These are phyloP conservation scores for Rattus norvegicus DNA, from an alignment of 2,113 vertebrate genomes.

Conservation along the genomic window GRCr8 NC_086020.1:149496501-149497000, in stretches of 20 bases:
- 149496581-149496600: slow-evolving; percentile 29
- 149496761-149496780: background rate
- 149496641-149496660: background rate
- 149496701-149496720: background rate
- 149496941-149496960: slow-evolving; percentile 23
- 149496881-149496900: slow-evolving; percentile 58
- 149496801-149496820: background rate
- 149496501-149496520: background rate
- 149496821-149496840: background rate
- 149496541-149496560: slow-evolving; percentile 1
- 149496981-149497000: slow-evolving; percentile 38
- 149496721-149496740: background rate
- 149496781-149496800: background rate
- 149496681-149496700: background rate
- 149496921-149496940: slow-evolving; percentile 35
- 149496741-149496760: background rate
- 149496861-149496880: slow-evolving; percentile 50
- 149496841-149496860: slow-evolving; percentile 37
- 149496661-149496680: background rate
- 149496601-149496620: slow-evolving; percentile 7
- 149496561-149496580: slow-evolving; percentile 55
- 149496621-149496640: background rate
- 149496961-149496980: slow-evolving; percentile 41
- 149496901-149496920: background rate
- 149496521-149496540: background rate